Evolutionary conservation across 2,888 invertebrate genomes (phyloP).

Genomic region (Chymomyza fuscimana): DNA sequence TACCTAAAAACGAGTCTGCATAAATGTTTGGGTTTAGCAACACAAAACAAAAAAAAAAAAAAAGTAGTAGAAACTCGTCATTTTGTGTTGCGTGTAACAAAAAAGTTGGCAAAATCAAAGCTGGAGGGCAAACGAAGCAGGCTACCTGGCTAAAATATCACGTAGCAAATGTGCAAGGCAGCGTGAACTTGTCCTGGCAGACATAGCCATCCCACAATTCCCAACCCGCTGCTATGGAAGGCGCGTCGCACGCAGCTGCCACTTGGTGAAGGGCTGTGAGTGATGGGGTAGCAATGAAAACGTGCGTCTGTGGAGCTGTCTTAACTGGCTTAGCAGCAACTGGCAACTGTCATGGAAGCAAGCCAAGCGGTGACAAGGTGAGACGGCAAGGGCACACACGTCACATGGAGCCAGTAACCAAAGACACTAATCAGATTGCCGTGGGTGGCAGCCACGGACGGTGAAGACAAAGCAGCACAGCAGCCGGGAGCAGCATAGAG

Average conservation of each 20-base stretch:
- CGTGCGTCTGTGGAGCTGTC: constrained; percentile 16
- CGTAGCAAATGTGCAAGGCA: constrained; percentile 7
- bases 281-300: neutral
- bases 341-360: constrained; percentile 36
- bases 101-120: neutral
- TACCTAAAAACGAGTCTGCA: too few species aligned
- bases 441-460: constrained; percentile 14
- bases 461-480: too few species aligned
- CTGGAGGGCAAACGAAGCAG: neutral
- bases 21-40: too few species aligned
- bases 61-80: neutral
- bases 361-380: constrained; percentile 7
- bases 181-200: neutral
- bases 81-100: constrained; percentile 3
- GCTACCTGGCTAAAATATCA: neutral
- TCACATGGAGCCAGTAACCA: constrained; percentile 4
- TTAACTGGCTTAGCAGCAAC: constrained; percentile 41
- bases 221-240: neutral
- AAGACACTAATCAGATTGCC: constrained; percentile 7
- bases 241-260: neutral
- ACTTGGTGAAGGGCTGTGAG: neutral
- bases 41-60: constrained; percentile 25
- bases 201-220: neutral
- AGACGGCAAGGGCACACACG: constrained; percentile 10
- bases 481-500: too few species aligned